Conservation (phyloP, 2,113 vertebrate genomes). For the Lamprotornis superbus region DNA sequence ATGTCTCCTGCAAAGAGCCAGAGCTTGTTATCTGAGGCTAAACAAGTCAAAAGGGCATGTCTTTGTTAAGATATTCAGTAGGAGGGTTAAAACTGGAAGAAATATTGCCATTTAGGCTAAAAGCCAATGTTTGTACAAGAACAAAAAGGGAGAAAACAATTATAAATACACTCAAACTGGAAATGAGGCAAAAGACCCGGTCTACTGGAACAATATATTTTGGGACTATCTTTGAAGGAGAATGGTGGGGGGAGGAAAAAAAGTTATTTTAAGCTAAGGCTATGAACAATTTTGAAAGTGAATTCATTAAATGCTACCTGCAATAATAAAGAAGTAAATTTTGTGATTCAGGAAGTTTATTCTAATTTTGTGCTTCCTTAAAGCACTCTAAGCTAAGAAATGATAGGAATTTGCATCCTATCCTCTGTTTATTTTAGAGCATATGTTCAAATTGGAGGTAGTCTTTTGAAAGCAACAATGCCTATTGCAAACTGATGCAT, state of each 20-base stretch:
- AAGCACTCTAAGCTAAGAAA: not conserved
- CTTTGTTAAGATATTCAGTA: not conserved
- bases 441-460: not conserved
- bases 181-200: not conserved
- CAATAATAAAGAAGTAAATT: not conserved
- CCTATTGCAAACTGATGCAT: not conserved
- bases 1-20: not conserved
- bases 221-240: not conserved
- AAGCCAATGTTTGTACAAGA: conserved; percentile 33
- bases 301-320: not conserved
- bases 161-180: conserved; percentile 7
- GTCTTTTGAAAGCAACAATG: not conserved
- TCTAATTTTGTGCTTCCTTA: not conserved
- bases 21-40: not conserved
- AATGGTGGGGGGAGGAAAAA: not conserved
- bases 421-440: not conserved
- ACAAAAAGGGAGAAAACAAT: conserved; percentile 36
- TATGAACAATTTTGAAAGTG: not conserved
- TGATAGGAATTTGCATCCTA: not conserved
- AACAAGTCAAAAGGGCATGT: not conserved
- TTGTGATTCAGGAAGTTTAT: not conserved
- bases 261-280: not conserved
- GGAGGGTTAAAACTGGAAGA: not conserved
- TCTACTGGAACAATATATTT: conserved; percentile 7
- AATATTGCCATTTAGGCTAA: conserved; percentile 8